Evolutionary conservation across 2,797 vertebrate species (phyloP).

Genomic region (Sebastes taczanowskii): DNA sequence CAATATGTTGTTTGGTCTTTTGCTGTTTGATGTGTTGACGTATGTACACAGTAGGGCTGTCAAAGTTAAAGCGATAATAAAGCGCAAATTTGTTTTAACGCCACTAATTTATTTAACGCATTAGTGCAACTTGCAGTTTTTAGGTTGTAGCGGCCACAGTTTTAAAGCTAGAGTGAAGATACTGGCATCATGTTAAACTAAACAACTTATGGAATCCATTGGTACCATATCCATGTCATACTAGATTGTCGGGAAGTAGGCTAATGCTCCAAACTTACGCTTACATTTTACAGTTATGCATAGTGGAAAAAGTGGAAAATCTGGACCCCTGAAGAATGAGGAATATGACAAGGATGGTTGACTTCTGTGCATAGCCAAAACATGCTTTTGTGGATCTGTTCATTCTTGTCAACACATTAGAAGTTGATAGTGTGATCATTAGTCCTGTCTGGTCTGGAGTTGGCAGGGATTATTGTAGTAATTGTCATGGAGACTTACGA

Average conservation of each 20-base stretch:
- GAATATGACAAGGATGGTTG: background rate
- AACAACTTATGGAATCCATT: no score
- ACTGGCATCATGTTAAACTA: no score
- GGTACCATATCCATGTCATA: no score
- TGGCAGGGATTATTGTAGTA: background rate
- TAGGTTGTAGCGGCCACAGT: no score
- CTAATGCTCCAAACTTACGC: no score
- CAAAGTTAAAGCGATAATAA: no score
- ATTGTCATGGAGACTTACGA: background rate
- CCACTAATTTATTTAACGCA: no score
- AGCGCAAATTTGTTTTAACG: no score
- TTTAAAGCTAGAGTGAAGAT: no score
- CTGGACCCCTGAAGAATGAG: background rate
- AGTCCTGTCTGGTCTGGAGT: background rate
- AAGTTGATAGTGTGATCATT: background rate
- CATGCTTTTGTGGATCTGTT: background rate
- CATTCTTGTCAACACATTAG: background rate
- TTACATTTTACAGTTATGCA: background rate
- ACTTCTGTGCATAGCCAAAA: background rate
- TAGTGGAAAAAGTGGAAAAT: background rate
- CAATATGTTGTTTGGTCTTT: background rate
- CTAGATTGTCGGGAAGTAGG: no score
- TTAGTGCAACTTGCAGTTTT: no score
- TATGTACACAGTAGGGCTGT: no score
- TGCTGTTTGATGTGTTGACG: background rate